Evolutionary conservation across 2,113 vertebrate genomes (phyloP), one percentile per base, ranked within the genome.

Genomic region (Pelmatolapia mariae): DNA sequence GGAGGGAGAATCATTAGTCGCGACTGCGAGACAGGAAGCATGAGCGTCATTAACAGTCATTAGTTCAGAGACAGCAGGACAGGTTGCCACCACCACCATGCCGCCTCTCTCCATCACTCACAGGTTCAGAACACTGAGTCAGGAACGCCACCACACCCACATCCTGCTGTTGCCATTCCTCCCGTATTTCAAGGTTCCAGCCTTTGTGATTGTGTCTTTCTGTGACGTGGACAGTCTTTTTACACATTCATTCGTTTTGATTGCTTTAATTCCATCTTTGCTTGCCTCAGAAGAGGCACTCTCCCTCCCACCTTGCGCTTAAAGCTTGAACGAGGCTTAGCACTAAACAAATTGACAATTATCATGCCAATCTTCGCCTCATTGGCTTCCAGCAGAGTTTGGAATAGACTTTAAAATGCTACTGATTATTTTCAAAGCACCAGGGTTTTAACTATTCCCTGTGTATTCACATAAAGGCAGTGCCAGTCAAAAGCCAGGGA

Each of bases 11-110:
- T 81, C 92, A 89, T 93, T 91, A 91, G 83, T 93, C 38, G 18
- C 22, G 80, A 80, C 84, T 82, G 86, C 33, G 83, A 91, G 92
- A 89, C 79, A 73, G 88, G 88, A 92, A 83, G 86, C 86, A 81
- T 91, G 79, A 83, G 80, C 81, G n/a, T 91, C 90, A 93, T 92
- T 94, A 92, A 43, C 85, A 84, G 89, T 90, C 91, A 91, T 92
- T 93, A 92, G 88, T 90, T 89, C 83, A 57, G 57, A 90, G 86
- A 86, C 81, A 82, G 80, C 52, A 63, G 89, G 80, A 91, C 89
- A 82, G 50, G 33, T 71, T 43, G 13, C 85, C 85, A 50, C 81
- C 76, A 29, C 33, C 43, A 40, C 50, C 52, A 6, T 52, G 73
- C 40, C 18, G 31, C 56, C 78, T 86, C 81, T 36, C 83, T 86